Percentiles rank a stretch among this genome's conserved stretches.
Evolutionary conservation across 2,888 invertebrate species (phyloP).

Genomic region (Lochmaea crataegi): DNA sequence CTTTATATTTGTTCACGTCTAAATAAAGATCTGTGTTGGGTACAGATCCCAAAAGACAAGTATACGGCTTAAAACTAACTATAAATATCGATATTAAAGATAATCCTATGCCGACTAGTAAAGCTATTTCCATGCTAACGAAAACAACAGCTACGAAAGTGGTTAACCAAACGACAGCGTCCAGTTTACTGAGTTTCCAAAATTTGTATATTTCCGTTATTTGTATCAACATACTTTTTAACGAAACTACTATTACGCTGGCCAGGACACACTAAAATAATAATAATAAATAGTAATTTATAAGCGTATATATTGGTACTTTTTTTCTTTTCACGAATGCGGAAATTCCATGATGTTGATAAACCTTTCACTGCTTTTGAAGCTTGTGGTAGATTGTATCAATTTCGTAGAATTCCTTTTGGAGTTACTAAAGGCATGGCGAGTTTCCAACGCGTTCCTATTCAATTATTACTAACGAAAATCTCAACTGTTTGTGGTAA

Average conservation of each 20-base stretch:
- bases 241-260: conserved; percentile 77
- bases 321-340: too few species aligned
- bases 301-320: too few species aligned
- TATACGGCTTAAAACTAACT: conserved; percentile 73
- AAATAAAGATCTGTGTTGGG: conserved; percentile 75
- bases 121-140: conserved; percentile 82
- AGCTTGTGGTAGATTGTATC: too few species aligned
- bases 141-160: conserved; percentile 78
- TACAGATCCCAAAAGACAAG: conserved; percentile 73
- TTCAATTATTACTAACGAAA: too few species aligned
- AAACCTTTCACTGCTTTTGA: too few species aligned
- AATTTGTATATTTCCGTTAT: conserved; percentile 74
- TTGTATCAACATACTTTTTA: conserved; percentile 83
- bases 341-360: too few species aligned
- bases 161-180: conserved; percentile 80
- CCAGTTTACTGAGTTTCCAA: conserved; percentile 75
- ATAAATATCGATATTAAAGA: conserved; percentile 77
- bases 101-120: conserved; percentile 73
- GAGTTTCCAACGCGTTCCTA: too few species aligned
- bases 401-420: too few species aligned
- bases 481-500: too few species aligned
- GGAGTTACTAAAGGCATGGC: too few species aligned
- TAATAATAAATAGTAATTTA: too few species aligned
- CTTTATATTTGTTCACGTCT: conserved; percentile 73
- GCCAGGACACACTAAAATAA: conserved; percentile 71